These are phyloP conservation scores for Poeciliopsis gracilis DNA, from an alignment of 2,797 vertebrate species.

Conservation along the genomic window DNA sequence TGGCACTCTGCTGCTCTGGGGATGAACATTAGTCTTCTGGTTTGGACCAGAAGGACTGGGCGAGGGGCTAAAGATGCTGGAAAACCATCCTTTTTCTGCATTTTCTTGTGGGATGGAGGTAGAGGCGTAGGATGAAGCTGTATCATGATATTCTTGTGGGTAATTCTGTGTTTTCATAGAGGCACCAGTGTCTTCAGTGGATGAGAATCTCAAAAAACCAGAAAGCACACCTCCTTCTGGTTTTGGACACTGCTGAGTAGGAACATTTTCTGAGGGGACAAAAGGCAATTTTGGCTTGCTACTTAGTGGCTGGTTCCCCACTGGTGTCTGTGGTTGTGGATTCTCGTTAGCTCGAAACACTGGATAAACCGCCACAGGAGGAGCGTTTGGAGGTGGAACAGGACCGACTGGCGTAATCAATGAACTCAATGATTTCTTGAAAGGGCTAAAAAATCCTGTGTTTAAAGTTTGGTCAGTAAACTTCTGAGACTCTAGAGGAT, in stretches of 20 bases:
- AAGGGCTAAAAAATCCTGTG: constrained; percentile 85
- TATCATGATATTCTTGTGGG: constrained; percentile 34
- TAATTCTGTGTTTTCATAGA: constrained; percentile 50
- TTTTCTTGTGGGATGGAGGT: constrained; percentile 47
- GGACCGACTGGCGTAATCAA: constrained; percentile 80
- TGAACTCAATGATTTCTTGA: constrained; percentile 90
- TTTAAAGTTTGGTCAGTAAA: constrained; percentile 47
- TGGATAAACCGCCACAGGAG: constrained; percentile 76
- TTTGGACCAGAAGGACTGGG: constrained; percentile 43
- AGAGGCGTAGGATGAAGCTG: constrained; percentile 26
- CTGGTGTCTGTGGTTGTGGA: constrained; percentile 51
- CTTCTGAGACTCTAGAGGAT: constrained; percentile 24
- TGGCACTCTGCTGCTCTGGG: constrained; percentile 43
- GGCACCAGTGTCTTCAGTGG: constrained; percentile 68
- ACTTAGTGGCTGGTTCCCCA: constrained; percentile 71
- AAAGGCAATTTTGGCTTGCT: constrained; percentile 80
- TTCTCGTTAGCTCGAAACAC: constrained; percentile 79
- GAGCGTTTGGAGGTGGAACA: constrained; percentile 71
- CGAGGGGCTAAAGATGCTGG: constrained; percentile 72
- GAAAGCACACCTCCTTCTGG: constrained; percentile 74
- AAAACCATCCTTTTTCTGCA: constrained; percentile 78
- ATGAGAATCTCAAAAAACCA: constrained; percentile 77
- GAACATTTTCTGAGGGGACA: constrained; percentile 79
- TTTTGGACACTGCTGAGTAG: constrained; percentile 63
- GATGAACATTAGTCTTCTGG: constrained; percentile 53